phyloP scores from a whole-genome alignment of 2,888 invertebrate species.

The Neoaliturus tenellus region DNA sequence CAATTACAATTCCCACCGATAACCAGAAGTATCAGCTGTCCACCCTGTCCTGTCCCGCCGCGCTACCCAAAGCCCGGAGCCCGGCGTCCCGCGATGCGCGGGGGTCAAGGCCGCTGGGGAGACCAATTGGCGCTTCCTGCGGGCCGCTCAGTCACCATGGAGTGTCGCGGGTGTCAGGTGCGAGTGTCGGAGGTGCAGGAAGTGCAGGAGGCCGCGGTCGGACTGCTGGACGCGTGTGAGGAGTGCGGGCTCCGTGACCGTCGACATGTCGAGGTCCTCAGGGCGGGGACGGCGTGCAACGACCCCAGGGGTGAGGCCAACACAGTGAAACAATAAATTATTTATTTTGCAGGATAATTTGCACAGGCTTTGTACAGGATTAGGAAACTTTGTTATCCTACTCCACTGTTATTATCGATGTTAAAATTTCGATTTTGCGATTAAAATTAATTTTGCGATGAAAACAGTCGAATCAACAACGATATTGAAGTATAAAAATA shows the following conservation, averaged over 20 bases:
- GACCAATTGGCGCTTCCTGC: constrained; percentile 19
- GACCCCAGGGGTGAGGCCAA: no score
- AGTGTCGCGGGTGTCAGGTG: not conserved
- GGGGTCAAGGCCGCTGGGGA: not conserved
- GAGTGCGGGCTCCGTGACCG: not conserved
- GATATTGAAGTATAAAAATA: no score
- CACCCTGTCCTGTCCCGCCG: not conserved
- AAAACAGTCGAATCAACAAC: no score
- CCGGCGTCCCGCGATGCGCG: not conserved
- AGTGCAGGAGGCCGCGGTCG: not conserved
- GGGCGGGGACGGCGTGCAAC: not conserved
- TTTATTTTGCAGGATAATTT: no score
- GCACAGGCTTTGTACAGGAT: no score
- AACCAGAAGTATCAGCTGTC: no score
- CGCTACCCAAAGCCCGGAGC: not conserved
- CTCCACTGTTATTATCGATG: no score
- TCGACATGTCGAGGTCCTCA: not conserved
- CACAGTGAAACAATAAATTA: no score
- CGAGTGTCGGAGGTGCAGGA: constrained; percentile 5
- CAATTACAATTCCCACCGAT: no score
- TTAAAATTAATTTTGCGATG: no score
- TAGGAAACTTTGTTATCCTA: no score
- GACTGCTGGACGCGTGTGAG: not conserved
- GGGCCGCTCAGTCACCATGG: not conserved
- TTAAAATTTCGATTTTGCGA: no score